A percentile compares a stretch with the other conserved stretches of the same genome.
phyloP scores from a whole-genome alignment of 2,113 vertebrate species.

The Lycocorax pyrrhopterus region DNA sequence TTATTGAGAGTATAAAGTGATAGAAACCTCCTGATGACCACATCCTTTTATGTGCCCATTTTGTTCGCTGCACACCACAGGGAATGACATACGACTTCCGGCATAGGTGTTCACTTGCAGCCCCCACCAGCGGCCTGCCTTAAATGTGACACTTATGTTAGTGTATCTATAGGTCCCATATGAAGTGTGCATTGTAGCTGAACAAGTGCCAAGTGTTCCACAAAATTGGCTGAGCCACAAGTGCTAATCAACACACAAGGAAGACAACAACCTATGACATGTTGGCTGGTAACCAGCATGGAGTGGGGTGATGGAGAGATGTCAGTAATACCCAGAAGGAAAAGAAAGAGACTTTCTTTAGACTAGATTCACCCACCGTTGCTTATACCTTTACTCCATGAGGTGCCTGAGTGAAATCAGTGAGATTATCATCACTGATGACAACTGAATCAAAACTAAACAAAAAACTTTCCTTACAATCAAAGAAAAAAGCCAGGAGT shows the following conservation, averaged over 20 bases:
- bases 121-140: not conserved
- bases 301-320: not conserved
- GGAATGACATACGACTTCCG: not conserved
- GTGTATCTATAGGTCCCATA: not conserved
- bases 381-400: not conserved
- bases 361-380: not conserved
- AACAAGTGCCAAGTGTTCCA: not conserved
- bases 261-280: not conserved
- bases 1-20: not conserved
- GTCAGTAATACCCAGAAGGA: not conserved
- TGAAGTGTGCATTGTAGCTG: not conserved
- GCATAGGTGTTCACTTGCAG: not conserved
- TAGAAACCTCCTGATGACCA: not conserved
- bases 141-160: not conserved
- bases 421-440: not conserved
- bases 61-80: not conserved
- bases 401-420: not conserved
- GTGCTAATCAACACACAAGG: not conserved
- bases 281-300: not conserved
- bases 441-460: not conserved
- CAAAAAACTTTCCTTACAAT: not conserved
- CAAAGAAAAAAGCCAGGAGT: not conserved
- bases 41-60: not conserved
- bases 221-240: accelerated
- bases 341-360: not conserved